Percentiles rank a stretch among this genome's conserved stretches.
These are phyloP conservation scores for Tuta absoluta DNA, from an alignment of 2,888 invertebrate species.

Conservation along the genomic window DNA sequence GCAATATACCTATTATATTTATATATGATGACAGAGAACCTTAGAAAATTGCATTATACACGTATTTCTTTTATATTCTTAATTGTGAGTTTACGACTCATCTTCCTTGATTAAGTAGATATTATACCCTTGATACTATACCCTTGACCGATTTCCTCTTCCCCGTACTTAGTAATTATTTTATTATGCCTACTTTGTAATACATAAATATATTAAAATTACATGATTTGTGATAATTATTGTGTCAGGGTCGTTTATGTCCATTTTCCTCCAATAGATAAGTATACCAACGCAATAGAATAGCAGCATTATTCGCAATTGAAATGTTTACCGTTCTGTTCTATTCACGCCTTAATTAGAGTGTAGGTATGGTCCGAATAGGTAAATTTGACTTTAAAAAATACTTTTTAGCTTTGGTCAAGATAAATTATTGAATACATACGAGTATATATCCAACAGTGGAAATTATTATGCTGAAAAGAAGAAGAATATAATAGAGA, in stretches of 20 bases:
- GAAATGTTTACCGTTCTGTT: constrained; percentile 18
- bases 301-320: constrained; percentile 12
- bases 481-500: too few relatives aligned
- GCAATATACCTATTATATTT: too few relatives aligned
- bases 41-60: neutral
- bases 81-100: neutral
- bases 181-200: neutral
- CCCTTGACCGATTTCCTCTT: constrained; percentile 1
- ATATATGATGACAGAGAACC: too few relatives aligned
- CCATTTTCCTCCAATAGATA: constrained; percentile 14
- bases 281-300: neutral
- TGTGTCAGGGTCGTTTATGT: constrained; percentile 29
- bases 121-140: too few relatives aligned
- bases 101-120: neutral
- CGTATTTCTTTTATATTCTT: neutral
- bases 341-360: constrained; percentile 26
- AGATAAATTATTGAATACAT: too few relatives aligned
- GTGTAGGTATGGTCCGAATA: constrained; percentile 21
- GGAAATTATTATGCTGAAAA: too few relatives aligned
- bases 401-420: too few relatives aligned
- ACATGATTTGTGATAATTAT: constrained; percentile 21
- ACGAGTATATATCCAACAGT: too few relatives aligned
- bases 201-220: neutral
- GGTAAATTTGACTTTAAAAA: too few relatives aligned
- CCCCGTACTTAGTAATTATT: neutral